phyloP scores from a whole-genome alignment of 2,797 vertebrate genomes.

The Ciconia nigra region DNA sequence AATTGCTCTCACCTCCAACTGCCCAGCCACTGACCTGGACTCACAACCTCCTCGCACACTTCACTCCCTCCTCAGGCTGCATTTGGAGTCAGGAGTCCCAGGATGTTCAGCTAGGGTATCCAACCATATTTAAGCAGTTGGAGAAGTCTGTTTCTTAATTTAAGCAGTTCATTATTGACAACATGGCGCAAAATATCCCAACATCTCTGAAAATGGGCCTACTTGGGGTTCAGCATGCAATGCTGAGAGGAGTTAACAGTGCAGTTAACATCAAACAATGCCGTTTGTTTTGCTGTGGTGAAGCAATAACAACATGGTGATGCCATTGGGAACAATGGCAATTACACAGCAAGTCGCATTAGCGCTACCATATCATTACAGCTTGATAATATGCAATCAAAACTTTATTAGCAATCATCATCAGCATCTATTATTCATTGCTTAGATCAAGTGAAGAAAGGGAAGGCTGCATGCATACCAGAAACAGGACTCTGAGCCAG shows the following conservation, averaged over 20 bases:
- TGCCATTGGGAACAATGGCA: slow-evolving; percentile 35
- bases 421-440: slow-evolving; percentile 40
- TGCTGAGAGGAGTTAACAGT: neutral
- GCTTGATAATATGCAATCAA: slow-evolving; percentile 36
- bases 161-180: neutral
- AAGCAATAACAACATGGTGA: neutral
- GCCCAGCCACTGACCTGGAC: neutral
- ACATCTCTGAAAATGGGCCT: neutral
- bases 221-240: neutral
- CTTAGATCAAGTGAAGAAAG: neutral
- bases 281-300: neutral
- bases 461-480: neutral
- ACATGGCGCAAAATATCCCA: neutral
- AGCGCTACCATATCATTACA: neutral
- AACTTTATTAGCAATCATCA: slow-evolving; percentile 52
- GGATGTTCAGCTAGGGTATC: neutral
- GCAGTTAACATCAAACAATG: neutral
- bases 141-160: neutral
- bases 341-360: neutral
- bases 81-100: neutral
- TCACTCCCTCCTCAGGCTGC: neutral
- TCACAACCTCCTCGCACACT: neutral
- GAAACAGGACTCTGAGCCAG: neutral
- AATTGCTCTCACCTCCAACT: neutral
- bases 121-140: neutral